Conservation (phyloP, 92 coral and sea anemone genomes). For the Epizoanthus illoricatus region DNA sequence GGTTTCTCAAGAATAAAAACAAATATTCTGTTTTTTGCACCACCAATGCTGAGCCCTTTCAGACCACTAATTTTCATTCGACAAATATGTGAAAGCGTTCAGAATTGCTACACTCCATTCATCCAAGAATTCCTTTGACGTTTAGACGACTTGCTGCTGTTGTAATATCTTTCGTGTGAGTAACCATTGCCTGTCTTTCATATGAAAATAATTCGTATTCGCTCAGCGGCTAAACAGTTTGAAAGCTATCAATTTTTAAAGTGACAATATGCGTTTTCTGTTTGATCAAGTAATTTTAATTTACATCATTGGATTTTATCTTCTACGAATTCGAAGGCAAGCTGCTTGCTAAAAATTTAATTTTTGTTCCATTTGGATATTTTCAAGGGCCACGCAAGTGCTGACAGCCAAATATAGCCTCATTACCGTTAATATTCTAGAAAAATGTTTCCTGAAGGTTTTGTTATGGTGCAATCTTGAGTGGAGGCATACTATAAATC, state of each 20-base stretch:
- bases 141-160: not conserved
- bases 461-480: not conserved
- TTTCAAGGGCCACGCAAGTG: not conserved
- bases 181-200: not conserved
- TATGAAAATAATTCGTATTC: not conserved
- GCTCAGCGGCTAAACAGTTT: not conserved
- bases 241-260: not conserved
- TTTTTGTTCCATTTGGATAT: not conserved
- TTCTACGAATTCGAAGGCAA: not conserved
- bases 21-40: too few relatives aligned
- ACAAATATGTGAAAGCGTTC: too few relatives aligned
- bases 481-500: not conserved
- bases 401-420: slow-evolving; percentile 37
- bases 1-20: too few relatives aligned
- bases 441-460: not conserved
- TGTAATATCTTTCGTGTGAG: not conserved
- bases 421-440: not conserved
- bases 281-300: not conserved
- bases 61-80: too few relatives aligned
- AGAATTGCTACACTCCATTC: too few relatives aligned
- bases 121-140: not conserved
- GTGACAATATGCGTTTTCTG: not conserved
- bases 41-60: too few relatives aligned
- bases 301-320: not conserved
- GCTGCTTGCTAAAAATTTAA: not conserved